These are phyloP conservation scores for Formica exsecta DNA, from an alignment of 1,140 invertebrate species.

Conservation along the genomic window DNA sequence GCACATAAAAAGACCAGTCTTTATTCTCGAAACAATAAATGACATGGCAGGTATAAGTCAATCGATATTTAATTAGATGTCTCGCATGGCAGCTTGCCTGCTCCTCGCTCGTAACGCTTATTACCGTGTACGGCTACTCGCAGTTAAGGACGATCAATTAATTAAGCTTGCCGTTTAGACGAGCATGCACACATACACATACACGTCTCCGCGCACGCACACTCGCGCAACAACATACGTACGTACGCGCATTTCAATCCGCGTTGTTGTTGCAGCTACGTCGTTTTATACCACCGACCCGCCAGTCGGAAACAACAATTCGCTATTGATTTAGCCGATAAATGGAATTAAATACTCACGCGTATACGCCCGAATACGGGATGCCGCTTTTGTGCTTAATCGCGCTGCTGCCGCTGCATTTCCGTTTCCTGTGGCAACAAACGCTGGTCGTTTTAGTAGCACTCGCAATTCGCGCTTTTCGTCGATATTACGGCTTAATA, in stretches of 20 bases:
- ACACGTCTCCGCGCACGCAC: background rate
- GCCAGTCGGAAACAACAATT: slow-evolving; percentile 60
- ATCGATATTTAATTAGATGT: slow-evolving; percentile 57
- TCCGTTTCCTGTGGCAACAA: slow-evolving; percentile 42
- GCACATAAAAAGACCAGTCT: background rate
- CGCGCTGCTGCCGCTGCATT: slow-evolving; percentile 47
- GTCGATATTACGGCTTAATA: slow-evolving; percentile 31
- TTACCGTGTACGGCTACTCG: slow-evolving; percentile 42
- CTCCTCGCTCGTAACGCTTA: slow-evolving; percentile 49
- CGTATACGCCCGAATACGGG: background rate
- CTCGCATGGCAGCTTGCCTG: slow-evolving; percentile 37
- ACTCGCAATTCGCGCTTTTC: slow-evolving; percentile 24
- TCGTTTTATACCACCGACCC: slow-evolving; percentile 29
- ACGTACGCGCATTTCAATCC: slow-evolving; percentile 34
- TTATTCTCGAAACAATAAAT: slow-evolving; percentile 12
- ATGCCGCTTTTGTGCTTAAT: slow-evolving; percentile 59
- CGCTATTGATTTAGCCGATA: slow-evolving; percentile 65
- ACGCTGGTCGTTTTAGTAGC: slow-evolving; percentile 40
- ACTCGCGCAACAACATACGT: slow-evolving; percentile 1
- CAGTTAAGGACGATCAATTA: slow-evolving; percentile 59
- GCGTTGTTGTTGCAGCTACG: slow-evolving; percentile 19
- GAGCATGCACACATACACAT: background rate
- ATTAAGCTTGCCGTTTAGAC: slow-evolving; percentile 51
- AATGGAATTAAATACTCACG: slow-evolving; percentile 66
- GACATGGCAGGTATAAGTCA: slow-evolving; percentile 27